Percentiles rank a stretch among this genome's conserved stretches.
Evolutionary conservation across 30 jellyfish, hydroid and myxozoan genomes (phyloP).

Genomic region (Pelagia noctiluca): DNA sequence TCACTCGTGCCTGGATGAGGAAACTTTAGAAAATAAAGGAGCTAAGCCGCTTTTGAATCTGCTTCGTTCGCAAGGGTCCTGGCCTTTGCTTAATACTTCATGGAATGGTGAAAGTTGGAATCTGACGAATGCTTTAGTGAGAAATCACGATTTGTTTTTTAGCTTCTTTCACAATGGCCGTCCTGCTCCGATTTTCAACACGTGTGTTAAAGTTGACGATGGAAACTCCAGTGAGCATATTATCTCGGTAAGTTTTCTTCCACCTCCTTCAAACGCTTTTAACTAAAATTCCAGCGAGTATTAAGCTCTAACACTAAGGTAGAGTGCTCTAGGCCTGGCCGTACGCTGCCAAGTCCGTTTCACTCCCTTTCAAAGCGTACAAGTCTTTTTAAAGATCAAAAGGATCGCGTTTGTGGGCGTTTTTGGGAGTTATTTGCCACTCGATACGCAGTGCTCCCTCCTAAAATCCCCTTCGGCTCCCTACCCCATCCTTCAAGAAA

Average conservation of each 20-base stretch:
- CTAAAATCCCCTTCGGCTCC: too few relatives aligned
- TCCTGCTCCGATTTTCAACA: slow-evolving; percentile 73
- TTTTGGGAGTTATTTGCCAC: too few relatives aligned
- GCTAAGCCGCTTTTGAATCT: slow-evolving; percentile 42
- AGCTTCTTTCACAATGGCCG: slow-evolving; percentile 57
- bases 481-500: too few relatives aligned
- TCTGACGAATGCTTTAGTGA: slow-evolving; percentile 27
- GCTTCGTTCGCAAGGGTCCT: slow-evolving; percentile 39
- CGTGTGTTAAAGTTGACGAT: slow-evolving; percentile 77
- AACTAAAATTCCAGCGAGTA: neutral
- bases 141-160: slow-evolving; percentile 37
- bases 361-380: too few relatives aligned
- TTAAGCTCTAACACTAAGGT: too few relatives aligned
- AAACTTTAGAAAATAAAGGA: slow-evolving; percentile 11
- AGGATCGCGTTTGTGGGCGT: too few relatives aligned
- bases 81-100: slow-evolving; percentile 61
- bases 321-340: too few relatives aligned
- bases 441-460: too few relatives aligned
- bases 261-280: neutral
- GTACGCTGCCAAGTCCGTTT: too few relatives aligned
- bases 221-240: slow-evolving; percentile 48
- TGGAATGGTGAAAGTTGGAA: slow-evolving; percentile 63
- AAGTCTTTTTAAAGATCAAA: too few relatives aligned
- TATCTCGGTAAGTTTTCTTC: slow-evolving; percentile 41
- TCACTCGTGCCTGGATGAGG: slow-evolving; percentile 45